Base-by-base conservation (phyloP, 2,113 vertebrate genomes). In the Anarrhichthys ocellatus region DNA sequence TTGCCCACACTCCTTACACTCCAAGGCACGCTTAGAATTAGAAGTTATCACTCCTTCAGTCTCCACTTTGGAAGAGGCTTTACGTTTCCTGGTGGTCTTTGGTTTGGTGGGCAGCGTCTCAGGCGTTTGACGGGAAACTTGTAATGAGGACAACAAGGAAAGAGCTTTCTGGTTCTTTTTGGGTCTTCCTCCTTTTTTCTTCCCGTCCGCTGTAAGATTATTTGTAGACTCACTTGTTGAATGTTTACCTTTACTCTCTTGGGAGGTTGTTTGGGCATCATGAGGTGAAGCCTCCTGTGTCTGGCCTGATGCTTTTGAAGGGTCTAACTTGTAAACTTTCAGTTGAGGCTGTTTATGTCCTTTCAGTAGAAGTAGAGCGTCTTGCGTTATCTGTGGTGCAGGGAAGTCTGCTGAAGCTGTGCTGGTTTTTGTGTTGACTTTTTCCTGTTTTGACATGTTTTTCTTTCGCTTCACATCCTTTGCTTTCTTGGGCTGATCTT, bases 281-380 rank as follows among this genome's bases (percentile, higher is more conserved):
- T 46, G 15, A 50, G 84, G 73, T 18, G 84, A 75, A 24, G 76
- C 62, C 17, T 93, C 87, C 2, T 62, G 81, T 40, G 83, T 72
- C 54, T 85, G 86, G 59, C 70, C 48, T 4, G 92, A 77, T 70
- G 93, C 78, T 71, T 91, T 92, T 59, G 85, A 87, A 40, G 92
- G 89, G 44, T 95, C 94, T 62, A 95, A 81, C 81, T 96, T 96
- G 80, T 96, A 91, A 76, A 96, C 95, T 79, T 95, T 96, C 2
- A 96, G 79, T 77, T 94, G 95, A 6, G 95, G 95, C 67, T 96
- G 95, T 84, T 95, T 96, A 71, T 95, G 95, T 32, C 95, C 95
- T 86, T 95, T 95, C n/a, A 96, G 89, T 42, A 96, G 76, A 48
- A 95, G 94, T 20, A 96, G 81, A 46, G 91, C 86, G 9, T 95